Base-by-base conservation (phyloP, 2,797 vertebrate genomes). In the Tragopan temminckii region DNA sequence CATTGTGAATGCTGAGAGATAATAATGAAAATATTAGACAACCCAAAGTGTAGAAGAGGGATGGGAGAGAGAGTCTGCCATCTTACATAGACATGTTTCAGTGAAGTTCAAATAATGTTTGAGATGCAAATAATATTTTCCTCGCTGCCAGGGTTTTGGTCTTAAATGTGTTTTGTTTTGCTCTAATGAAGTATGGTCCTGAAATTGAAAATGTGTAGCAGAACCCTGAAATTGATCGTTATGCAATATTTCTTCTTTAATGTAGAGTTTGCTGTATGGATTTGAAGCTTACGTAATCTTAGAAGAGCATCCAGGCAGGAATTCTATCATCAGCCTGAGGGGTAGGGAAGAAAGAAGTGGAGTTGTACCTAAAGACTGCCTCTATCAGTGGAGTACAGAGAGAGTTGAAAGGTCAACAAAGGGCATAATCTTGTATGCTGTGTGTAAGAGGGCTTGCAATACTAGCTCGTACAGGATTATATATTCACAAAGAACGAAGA, bases 51-150 rank as follows among this genome's bases (percentile, higher is more conserved):
- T 2, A 24, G 24, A 71, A 38, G 18, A 11, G 4, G 67, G 31
- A 33, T 35, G 55, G 24, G n/a, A 11, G 13, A n/a, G 52, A 33
- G 33, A 8, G 4, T 55, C 31, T 84, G 0, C 11, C 1, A 0
- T 58, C 8, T 55, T 50, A 5, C 35, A 7, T 4, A 55, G 36
- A 17, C 7, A 1, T 63, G 40, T 70, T 80, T 79, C 52, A 62
- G 29, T 8, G 53, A 50, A 55, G 11, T 46, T 68, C 45, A 77
- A 35, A 23, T 23, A 45, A 14, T 61, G 17, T 69, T 59, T 66
- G 70, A 66, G 33, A 11, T 79, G 15, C 18, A 76, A 58, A 25
- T n/a, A 35, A 13, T 85, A 43, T 21, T 72, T 23, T 78, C 3
- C 7, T 7, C 52, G 33, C 45, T 53, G 46, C 13, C 25, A 9